Conservation (phyloP, 1,140 invertebrate species). For the Drosophila seguyi region DNA sequence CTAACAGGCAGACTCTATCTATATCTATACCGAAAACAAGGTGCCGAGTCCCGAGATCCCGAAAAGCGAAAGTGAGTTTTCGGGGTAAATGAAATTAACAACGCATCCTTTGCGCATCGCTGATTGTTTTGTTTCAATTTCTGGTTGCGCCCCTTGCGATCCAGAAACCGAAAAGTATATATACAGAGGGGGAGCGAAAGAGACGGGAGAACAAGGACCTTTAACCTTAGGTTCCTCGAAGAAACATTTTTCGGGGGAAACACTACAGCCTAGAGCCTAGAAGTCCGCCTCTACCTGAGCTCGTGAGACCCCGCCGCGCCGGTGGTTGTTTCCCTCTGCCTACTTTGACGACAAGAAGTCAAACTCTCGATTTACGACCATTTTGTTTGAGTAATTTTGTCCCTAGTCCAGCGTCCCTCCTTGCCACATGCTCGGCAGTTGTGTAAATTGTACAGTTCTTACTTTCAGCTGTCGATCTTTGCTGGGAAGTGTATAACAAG, state of each 20-base stretch:
- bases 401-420: conserved; percentile 31
- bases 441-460: conserved; percentile 77
- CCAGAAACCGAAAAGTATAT: conserved; percentile 18
- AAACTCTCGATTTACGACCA: conserved; percentile 85
- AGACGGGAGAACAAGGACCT: conserved; percentile 14
- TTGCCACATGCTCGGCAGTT: conserved; percentile 68
- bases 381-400: conserved; percentile 83
- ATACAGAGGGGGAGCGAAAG: background rate
- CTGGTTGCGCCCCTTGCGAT: conserved; percentile 60
- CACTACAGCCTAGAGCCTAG: background rate
- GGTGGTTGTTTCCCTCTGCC: conserved; percentile 74
- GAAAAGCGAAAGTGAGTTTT: conserved; percentile 76
- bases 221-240: conserved; percentile 62
- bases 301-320: conserved; percentile 33
- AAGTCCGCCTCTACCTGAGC: conserved; percentile 62
- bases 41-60: conserved; percentile 7
- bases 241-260: conserved; percentile 61
- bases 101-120: conserved; percentile 77
- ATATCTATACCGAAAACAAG: background rate
- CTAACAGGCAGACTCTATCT: background rate
- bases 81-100: conserved; percentile 78
- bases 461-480: conserved; percentile 68
- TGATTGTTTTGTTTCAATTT: conserved; percentile 83
- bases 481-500: conserved; percentile 33
- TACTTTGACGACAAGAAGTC: conserved; percentile 84